Evolutionary conservation across 2,888 invertebrate genomes (phyloP).

Genomic region (Macrosiphum euphorbiae): DNA sequence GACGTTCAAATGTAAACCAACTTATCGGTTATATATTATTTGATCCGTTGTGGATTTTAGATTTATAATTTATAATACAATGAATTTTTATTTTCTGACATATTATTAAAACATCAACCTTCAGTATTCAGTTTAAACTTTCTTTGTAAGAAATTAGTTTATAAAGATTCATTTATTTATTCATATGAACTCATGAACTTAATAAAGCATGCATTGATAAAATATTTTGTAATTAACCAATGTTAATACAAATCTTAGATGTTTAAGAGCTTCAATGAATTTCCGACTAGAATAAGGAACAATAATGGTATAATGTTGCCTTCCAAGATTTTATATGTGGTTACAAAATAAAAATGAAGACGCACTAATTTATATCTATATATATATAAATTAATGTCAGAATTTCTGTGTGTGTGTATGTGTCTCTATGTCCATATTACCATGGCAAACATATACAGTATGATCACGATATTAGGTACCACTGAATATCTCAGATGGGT

Average conservation of each 20-base stretch:
- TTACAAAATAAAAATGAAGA: not conserved
- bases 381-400: no score
- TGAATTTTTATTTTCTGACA: not conserved
- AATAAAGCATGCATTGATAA: not conserved
- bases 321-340: not conserved
- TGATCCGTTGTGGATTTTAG: not conserved
- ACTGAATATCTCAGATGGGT: no score
- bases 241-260: not conserved
- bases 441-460: no score
- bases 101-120: not conserved
- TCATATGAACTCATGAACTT: not conserved
- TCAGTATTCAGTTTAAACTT: not conserved
- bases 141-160: not conserved
- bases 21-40: not conserved
- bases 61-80: slow-evolving; percentile 1
- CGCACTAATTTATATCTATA: not conserved
- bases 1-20: not conserved
- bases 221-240: not conserved
- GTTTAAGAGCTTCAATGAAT: not conserved
- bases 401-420: no score
- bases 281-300: no score
- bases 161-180: not conserved
- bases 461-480: no score
- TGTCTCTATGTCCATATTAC: no score
- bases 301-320: not conserved